Evolutionary conservation across 2,797 vertebrate species (phyloP), one percentile per base, ranked within the genome.

Genomic region (Liasis olivaceus): DNA sequence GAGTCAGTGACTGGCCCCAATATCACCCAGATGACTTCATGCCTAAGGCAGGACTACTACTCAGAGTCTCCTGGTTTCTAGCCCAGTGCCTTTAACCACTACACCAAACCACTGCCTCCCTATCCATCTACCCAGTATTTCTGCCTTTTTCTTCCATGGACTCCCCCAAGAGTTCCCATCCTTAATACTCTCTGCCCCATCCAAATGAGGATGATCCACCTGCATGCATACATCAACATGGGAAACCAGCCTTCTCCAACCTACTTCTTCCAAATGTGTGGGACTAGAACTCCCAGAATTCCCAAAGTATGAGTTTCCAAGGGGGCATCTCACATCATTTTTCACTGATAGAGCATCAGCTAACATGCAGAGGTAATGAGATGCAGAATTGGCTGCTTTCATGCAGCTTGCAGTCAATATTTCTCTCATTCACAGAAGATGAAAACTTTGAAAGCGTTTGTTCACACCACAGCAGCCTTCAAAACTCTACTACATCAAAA

Each of bases 401-500:
- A 94, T 66, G 26, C 56, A 22, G 28, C 24, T 4, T 81, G 59
- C 24, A 6, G 26, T 85, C 85, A 36, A 77, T 51, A 88, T 60
- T 81, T 47, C 60, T 88, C 85, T 90, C 6, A 60, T 2, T 64
- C 93, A 69, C 89, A 66, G 47, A 86, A 96, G 90, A 95, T 93
- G 93, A 88, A 94, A 93, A 90, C 58, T 91, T 91, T 89, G 91
- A 92, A 94, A 51, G 95, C 96, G 94, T 94, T 54, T 95, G 92
- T 93, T 95, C 93, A 72, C 89, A 90, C 84, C 28, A 47, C 81
- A 94, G 91, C 92, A 95, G 93, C 88, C 96, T 54, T 54, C 94
- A 96, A 97, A 96, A 96, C 88, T 92, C 92, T 94, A 93, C 87
- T 89, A 95, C 58, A 87, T 89, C 94, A 96, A 95, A 94, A 93